Evolutionary conservation across 2,888 invertebrate species (phyloP).

Genomic region (Scrobipalpa atriplicella): DNA sequence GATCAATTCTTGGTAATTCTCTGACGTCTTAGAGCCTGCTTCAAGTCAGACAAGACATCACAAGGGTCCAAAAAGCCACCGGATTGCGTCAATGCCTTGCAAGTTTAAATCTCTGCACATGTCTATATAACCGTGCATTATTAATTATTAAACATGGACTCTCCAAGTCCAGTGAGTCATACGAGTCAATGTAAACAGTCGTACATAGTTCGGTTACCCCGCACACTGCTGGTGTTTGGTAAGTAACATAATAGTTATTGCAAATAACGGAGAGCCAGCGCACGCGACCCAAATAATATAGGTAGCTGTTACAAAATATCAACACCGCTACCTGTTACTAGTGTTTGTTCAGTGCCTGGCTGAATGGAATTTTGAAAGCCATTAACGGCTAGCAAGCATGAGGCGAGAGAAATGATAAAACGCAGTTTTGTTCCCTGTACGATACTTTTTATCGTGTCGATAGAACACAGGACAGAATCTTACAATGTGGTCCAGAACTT

Average conservation of each 20-base stretch:
- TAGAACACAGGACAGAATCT: no score
- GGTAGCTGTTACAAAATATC: constrained; percentile 20
- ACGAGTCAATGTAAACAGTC: constrained; percentile 25
- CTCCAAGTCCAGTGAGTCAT: constrained; percentile 27
- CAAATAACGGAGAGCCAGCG: constrained; percentile 31
- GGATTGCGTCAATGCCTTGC: constrained; percentile 1
- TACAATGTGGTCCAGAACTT: no score
- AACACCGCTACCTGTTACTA: constrained; percentile 18
- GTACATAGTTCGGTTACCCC: constrained; percentile 30
- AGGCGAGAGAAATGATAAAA: background rate
- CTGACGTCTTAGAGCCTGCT: background rate
- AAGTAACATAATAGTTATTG: constrained; percentile 31
- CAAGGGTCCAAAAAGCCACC: background rate
- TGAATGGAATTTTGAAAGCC: constrained; percentile 16
- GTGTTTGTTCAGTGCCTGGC: constrained; percentile 20
- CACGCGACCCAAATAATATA: constrained; percentile 30
- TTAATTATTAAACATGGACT: constrained; percentile 21
- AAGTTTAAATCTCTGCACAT: constrained; percentile 4
- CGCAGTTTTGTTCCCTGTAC: background rate
- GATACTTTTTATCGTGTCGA: no score
- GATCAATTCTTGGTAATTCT: background rate
- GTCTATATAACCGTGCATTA: background rate
- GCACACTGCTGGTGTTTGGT: constrained; percentile 21
- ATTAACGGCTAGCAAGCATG: background rate
- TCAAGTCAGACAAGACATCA: background rate